Base-by-base conservation (phyloP, 64 coral and sea anemone species). In the Anthopleura sola region DNA sequence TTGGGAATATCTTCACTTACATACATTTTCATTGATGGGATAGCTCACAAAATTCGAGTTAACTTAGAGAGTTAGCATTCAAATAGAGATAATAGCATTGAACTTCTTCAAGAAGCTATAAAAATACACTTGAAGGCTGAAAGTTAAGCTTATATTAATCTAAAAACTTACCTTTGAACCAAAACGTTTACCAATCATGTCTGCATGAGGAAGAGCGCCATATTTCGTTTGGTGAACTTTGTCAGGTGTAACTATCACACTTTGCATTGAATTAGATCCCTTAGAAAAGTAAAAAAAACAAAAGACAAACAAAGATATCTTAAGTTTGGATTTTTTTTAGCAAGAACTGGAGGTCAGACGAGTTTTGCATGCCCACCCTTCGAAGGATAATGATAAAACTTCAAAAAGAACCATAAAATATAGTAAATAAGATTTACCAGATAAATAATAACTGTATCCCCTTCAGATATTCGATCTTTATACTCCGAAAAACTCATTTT, bases 181-280 rank as follows among this genome's bases (percentile, higher is more conserved):
- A 99, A 92, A 99, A 49, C 71, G 81, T 54, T 49, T 87, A 31
- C 96, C 96, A 74, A 99, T 92, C 87, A 99, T 90, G 26, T 94
- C 86, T 13, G 87, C 51, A 36, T 99, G 96, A 55, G 86, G 79
- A 74, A 99, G 84, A 49, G 89, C 88, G 80, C 96, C 96, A 90
- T 92, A 90, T 86, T 99, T 99, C 75, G 92, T 99, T 62, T 99
- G 93, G 60, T 94, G 87, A 57, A 94, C 85, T 36, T 93, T 94
- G n/a, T 89, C 88, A 28, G 89, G 54, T 56, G 88, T 89, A 26
- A 98, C 84, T 80, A 91, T 80, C 1, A 98, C 24, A 84, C 87
- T 68, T 36, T 98, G 89, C 89, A 94, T 98, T 33, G 82, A 84
- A 54, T 88, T 89, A 71, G 85, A 85, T 18, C 95, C 95, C 95